Evolutionary conservation across 2,888 invertebrate species (phyloP), one percentile per base, ranked within the genome.

Genomic region (Drosophila acutilabella): DNA sequence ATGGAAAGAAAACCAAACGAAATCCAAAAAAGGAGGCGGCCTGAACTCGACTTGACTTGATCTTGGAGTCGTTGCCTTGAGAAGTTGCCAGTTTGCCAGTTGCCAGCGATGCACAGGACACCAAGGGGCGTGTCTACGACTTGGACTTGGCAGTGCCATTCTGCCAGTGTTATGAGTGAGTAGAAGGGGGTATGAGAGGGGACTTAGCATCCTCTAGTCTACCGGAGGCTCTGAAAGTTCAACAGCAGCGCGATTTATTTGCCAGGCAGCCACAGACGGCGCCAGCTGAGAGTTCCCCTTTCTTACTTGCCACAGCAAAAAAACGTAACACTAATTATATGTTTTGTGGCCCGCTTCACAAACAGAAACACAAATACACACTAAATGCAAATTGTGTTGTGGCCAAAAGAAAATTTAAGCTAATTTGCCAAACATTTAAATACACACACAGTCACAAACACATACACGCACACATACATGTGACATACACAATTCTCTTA

Each of bases 211-310:
- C 65, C 72, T 54, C 61, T 67, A 13, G 60, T 59, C 18, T 18
- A 71, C 88, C 76, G 61, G 71, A 81, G 82, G 82, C 81, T 86
- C 80, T 88, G 90, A 88, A 77, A 83, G 87, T 88, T 85, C 89
- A 85, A 85, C 89, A 85, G 89, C 84, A 86, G 89, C 91, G 89
- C 91, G 89, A 91, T 91, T 91, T 91, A 89, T 91, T 91, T 85
- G 83, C 86, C 76, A 74, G 86, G 54, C 74, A 54, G 86, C 57
- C 74, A 54, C 65, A 62, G 76, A 80, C 86, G 86, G 86, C 88
- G 86, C 86, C 88, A 88, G 86, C 80, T 80, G 82, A 88, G 82
- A 88, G 74, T 57, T 59, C 44, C 54, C 68, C 51, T 51, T 30
- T 26, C 16, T 52, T 57, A 57, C 59, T 71, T 62, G 62, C 68